Evolutionary conservation across 2,797 vertebrate genomes (phyloP).

Genomic region (Pseudochaenichthys georgianus): DNA sequence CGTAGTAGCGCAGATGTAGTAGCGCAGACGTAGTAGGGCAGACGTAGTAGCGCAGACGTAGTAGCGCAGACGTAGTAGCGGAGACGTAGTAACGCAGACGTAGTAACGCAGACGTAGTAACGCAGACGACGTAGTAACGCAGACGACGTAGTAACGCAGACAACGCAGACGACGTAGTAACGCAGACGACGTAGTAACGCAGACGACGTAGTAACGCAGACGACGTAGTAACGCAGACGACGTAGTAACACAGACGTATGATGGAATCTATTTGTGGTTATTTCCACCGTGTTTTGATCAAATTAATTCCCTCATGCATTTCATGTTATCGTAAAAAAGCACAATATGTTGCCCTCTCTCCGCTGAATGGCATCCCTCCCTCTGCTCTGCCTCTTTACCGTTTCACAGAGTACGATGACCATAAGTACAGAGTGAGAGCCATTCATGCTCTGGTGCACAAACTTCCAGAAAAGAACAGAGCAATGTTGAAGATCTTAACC

Average conservation of each 20-base stretch:
- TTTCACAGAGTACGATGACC: conserved; percentile 95
- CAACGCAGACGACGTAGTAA: too few relatives aligned
- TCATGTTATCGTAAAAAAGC: neutral
- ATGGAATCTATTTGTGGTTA: neutral
- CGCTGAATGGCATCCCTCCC: neutral
- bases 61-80: too few relatives aligned
- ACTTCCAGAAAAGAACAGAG: conserved; percentile 94
- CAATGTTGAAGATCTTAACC: conserved; percentile 96
- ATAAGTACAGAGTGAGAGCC: conserved; percentile 94
- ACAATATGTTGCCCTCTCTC: neutral
- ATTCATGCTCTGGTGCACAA: conserved; percentile 95
- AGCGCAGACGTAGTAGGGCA: too few relatives aligned
- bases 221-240: too few relatives aligned
- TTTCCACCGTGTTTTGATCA: conserved; percentile 1
- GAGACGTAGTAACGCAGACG: too few relatives aligned
- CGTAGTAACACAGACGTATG: neutral
- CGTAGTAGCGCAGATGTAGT: too few relatives aligned
- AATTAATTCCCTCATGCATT: neutral
- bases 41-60: too few relatives aligned
- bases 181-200: too few relatives aligned
- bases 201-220: too few relatives aligned
- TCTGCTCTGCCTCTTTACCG: conserved; percentile 25
- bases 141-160: too few relatives aligned
- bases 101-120: too few relatives aligned
- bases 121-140: too few relatives aligned